Base-by-base conservation (phyloP, 2,888 invertebrate species). In the Caenorhabditis sp. region DNA sequence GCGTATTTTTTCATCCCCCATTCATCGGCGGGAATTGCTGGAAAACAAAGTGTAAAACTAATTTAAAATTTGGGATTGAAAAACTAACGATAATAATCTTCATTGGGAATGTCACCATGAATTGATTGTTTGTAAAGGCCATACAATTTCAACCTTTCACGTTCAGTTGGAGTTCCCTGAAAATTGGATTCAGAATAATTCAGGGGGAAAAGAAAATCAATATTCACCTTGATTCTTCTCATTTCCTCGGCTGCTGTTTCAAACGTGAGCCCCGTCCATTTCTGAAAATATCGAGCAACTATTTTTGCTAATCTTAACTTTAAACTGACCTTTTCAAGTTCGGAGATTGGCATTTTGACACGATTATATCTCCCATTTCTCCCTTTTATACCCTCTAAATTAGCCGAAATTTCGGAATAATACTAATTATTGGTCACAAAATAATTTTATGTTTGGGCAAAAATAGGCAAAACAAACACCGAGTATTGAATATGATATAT, bases 211-310 rank as follows among this genome's bases (percentile, higher is more conserved):
- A n/a, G n/a, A n/a, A n/a, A 60, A 4, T 21, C 23, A 23, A 5
- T n/a, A 25, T 10, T 38, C 56, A 25, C 53, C 36, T 78, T 76
- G n/a, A 78, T 64, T 20, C 81, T 66, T 43, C 83, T 69, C 77
- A 81, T 79, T 60, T 83, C 83, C 65, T 83, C 83, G 14, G 83
- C 81, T n/a, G 83, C 83, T 12, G 79, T 73, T 43, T 80, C 78
- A 59, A 83, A 83, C 25, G 31, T 72, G 20, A 83, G 60, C 2
- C 80, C 83, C 0, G 54, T 59, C 77, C 74, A 76, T 75, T 82
- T 82, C 79, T 82, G 52, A n/a, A 68, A 52, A 20, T 52, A n/a
- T 25, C 20, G 17, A 54, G 49, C 5, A 26, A 56, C 8, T 26
- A n/a, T 8, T 8, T n/a, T 23, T 14, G 17, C 10, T 17, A 21